Percentiles rank a stretch among this genome's conserved stretches.
These are phyloP conservation scores for Suillia variegata DNA, from an alignment of 2,888 invertebrate species.

Conservation along the genomic window DNA sequence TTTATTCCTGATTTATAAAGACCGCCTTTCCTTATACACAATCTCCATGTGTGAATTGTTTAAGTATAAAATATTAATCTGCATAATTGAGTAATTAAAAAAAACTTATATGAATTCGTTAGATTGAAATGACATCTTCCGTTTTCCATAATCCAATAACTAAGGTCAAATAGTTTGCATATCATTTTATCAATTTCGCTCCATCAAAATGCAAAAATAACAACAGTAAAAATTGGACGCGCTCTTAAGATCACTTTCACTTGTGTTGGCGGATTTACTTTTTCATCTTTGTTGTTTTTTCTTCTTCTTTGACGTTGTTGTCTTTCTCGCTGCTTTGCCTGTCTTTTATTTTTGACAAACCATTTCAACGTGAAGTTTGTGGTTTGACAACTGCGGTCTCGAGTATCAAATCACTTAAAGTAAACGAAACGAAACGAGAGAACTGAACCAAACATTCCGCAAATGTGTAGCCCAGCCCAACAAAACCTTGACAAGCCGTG, in stretches of 20 bases:
- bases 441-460: neutral
- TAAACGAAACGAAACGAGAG: neutral
- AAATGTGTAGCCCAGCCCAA: neutral
- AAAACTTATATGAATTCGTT: too few species aligned
- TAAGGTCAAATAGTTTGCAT: too few species aligned
- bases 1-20: too few species aligned
- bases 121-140: too few species aligned
- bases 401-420: neutral
- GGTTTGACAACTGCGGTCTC: neutral
- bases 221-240: neutral
- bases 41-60: too few species aligned
- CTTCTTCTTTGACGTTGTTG: neutral
- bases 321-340: neutral
- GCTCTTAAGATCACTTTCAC: constrained; percentile 35
- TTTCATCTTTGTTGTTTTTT: neutral
- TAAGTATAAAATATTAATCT: too few species aligned
- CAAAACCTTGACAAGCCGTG: neutral
- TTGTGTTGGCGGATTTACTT: constrained; percentile 14
- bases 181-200: constrained; percentile 5
- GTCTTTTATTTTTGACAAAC: neutral
- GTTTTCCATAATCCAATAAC: too few species aligned
- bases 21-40: too few species aligned
- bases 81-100: too few species aligned
- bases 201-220: neutral
- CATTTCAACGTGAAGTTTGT: neutral